These are phyloP conservation scores for Ornithoptera priamus DNA, from an alignment of 2,888 invertebrate genomes.

Conservation along the genomic window DNA sequence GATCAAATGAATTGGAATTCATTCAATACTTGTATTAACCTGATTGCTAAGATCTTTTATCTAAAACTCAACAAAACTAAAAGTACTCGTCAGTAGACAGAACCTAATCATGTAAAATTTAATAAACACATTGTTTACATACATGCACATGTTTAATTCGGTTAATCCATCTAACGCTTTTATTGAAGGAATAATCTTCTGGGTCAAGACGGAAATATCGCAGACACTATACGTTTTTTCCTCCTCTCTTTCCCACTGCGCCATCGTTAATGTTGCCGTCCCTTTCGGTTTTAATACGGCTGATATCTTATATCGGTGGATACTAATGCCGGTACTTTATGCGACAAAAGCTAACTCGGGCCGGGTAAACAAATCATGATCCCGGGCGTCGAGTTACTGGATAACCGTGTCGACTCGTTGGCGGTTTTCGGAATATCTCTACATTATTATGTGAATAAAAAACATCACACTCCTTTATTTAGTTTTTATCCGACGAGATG, in stretches of 20 bases:
- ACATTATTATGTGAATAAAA: constrained; percentile 24
- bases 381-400: constrained; percentile 46
- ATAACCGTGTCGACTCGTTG: constrained; percentile 35
- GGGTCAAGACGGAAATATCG: constrained; percentile 23
- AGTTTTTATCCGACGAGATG: not conserved
- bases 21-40: too few relatives aligned
- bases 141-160: constrained; percentile 19
- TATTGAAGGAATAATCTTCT: constrained; percentile 19
- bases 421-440: constrained; percentile 3
- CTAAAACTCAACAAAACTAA: too few relatives aligned
- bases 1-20: too few relatives aligned
- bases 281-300: constrained; percentile 24
- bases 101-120: not conserved
- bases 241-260: constrained; percentile 9
- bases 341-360: constrained; percentile 35
- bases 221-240: not conserved
- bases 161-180: constrained; percentile 19
- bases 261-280: constrained; percentile 5
- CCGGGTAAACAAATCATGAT: constrained; percentile 44
- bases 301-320: constrained; percentile 28
- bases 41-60: too few relatives aligned
- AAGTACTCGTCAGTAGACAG: too few relatives aligned
- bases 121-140: not conserved
- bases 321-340: constrained; percentile 32
- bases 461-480: not conserved